These are phyloP conservation scores for Calonectris borealis DNA, from an alignment of 2,113 vertebrate species.

Conservation along the genomic window DNA sequence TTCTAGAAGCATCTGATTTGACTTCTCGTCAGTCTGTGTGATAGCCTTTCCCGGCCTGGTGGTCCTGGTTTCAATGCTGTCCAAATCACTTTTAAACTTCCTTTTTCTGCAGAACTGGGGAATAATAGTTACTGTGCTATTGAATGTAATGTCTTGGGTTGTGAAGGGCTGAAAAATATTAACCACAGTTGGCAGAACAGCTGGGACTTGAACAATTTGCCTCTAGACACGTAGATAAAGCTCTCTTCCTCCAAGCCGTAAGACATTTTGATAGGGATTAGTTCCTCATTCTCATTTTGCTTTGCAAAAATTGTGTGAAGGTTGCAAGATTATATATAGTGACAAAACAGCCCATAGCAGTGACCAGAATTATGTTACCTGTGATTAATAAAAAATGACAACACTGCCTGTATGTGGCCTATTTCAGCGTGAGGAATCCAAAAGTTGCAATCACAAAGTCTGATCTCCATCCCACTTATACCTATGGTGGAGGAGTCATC, in stretches of 20 bases:
- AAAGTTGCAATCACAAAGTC: background rate
- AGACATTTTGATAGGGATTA: conserved; percentile 22
- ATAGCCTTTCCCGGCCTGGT: background rate
- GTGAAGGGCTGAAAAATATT: conserved; percentile 54
- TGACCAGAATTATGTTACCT: conserved; percentile 43
- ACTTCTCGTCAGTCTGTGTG: background rate
- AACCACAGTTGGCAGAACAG: conserved; percentile 65
- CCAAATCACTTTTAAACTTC: background rate
- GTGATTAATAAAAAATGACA: conserved; percentile 54
- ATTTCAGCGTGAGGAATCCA: background rate
- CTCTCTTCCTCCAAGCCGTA: background rate
- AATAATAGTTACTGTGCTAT: background rate
- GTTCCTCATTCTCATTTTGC: conserved; percentile 30
- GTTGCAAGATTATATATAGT: conserved; percentile 25
- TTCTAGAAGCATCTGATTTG: background rate
- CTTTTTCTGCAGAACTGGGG: background rate
- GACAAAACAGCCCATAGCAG: conserved; percentile 7
- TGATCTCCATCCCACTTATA: background rate
- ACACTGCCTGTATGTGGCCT: background rate
- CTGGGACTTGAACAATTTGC: conserved; percentile 63
- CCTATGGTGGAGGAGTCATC: background rate
- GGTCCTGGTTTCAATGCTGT: background rate
- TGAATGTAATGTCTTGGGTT: conserved; percentile 17
- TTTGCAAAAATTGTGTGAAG: conserved; percentile 56
- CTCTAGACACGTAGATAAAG: conserved; percentile 34